Evolutionary conservation across 2,888 invertebrate genomes (phyloP), one percentile per base, ranked within the genome.

Genomic region (Volucella inanis): DNA sequence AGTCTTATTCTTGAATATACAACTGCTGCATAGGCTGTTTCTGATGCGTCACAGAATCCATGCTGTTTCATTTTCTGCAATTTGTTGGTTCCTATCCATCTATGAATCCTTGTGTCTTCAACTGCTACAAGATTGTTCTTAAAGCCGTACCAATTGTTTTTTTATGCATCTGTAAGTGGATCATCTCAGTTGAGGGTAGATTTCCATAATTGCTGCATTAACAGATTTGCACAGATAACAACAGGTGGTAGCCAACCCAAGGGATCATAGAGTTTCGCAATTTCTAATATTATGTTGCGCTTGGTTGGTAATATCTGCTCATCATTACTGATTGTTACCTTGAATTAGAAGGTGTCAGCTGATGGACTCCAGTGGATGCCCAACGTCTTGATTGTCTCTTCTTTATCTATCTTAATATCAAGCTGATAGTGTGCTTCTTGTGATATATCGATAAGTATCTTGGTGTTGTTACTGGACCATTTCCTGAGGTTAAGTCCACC

Each of bases 361-460:
- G n/a, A 9, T 4, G 79, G 67, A 50, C 22, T 65, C 72, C 65
- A 72, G 31, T 79, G 61, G 22, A 72, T 72, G 12, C 50, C 70
- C n/a, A 71, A 45, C 0, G 70, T 64, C 41, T 78, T 71, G n/a
- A 72, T 65, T 2, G 65, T 65, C 22, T 79, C 65, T 14, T 79
- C 59, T 8, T 65, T 50, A 3, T 38, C 10, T 9, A 67, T 50
- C 4, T 41, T 62, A n/a, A 62, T 77, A 1, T 38, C 11, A 15
- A 31, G 31, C 8, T 62, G 43, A n/a, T 8, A 31, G 4, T n/a
- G n/a, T 8, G 47, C 39, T 4, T 64, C 65, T 6, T 39, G 39
- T 43, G 45, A 52, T 41, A 76, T 76, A 14, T 39, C 14, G 14
- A 45, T 45, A 8, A 68, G 68, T 22, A 22, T 3, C 18, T 22